A percentile compares a stretch with the other conserved stretches of the same genome.
These are phyloP conservation scores for Peromyscus eremicus DNA, from an alignment of 2,797 vertebrate genomes.

Conservation along the genomic window DNA sequence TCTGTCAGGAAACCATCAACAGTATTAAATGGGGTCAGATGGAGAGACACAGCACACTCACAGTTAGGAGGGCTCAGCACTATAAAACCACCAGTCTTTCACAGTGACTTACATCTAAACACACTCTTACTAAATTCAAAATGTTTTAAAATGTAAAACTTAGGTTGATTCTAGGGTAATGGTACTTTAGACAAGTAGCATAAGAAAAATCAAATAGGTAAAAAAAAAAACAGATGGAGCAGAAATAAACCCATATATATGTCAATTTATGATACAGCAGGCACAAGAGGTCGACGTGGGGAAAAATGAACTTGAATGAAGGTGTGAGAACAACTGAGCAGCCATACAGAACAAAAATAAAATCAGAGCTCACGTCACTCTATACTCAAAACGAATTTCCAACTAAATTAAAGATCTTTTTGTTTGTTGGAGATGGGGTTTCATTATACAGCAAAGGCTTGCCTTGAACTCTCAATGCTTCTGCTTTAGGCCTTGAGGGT, in stretches of 20 bases:
- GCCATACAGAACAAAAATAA: slow-evolving; percentile 8
- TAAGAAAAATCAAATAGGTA: neutral
- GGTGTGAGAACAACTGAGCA: neutral
- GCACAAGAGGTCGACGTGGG: neutral
- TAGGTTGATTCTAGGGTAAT: slow-evolving; percentile 36
- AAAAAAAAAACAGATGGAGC: neutral
- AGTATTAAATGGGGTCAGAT: slow-evolving; percentile 23
- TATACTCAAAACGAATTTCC: slow-evolving; percentile 9
- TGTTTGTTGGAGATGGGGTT: neutral
- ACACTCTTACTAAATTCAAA: slow-evolving; percentile 40
- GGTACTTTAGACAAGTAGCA: neutral
- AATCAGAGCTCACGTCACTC: neutral
- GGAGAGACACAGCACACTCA: neutral
- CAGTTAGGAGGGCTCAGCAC: neutral
- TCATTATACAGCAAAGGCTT: neutral
- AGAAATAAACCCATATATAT: neutral
- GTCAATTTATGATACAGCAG: neutral
- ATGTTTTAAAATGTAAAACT: neutral
- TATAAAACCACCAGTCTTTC: slow-evolving; percentile 29
- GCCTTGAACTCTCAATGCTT: neutral
- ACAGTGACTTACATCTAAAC: slow-evolving; percentile 28
- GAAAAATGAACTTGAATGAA: neutral
- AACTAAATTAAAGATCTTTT: slow-evolving; percentile 2
- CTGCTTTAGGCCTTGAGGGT: too few relatives aligned
- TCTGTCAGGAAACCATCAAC: slow-evolving; percentile 24